Evolutionary conservation across 2,797 vertebrate genomes (phyloP).

Genomic region (Gallinago stenura): DNA sequence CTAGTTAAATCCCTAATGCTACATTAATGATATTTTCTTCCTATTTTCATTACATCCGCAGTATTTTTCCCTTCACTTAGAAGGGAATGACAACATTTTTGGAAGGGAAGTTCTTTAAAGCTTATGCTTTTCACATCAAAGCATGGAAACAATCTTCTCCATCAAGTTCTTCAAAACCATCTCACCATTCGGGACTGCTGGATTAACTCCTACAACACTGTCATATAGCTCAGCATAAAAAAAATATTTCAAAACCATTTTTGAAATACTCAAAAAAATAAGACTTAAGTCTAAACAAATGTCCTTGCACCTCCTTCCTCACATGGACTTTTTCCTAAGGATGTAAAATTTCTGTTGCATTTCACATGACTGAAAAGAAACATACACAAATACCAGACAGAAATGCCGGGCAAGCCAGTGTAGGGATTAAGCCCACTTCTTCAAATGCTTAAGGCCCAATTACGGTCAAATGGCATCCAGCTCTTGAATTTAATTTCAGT

Average conservation of each 20-base stretch:
- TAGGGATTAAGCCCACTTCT: background rate
- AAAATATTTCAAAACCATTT: background rate
- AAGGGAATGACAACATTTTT: constrained; percentile 31
- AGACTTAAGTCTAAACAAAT: background rate
- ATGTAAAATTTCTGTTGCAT: background rate
- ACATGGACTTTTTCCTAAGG: background rate
- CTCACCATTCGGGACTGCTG: background rate
- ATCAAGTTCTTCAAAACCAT: constrained; percentile 6
- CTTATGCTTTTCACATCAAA: constrained; percentile 33
- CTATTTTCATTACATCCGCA: constrained; percentile 3
- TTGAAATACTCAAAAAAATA: background rate
- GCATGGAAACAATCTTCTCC: constrained; percentile 11
- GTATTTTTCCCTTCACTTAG: constrained; percentile 37
- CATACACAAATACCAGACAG: background rate
- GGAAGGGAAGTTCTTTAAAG: constrained; percentile 47
- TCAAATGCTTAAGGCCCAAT: background rate
- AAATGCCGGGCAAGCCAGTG: background rate
- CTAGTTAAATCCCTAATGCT: constrained; percentile 50
- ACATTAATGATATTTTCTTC: constrained; percentile 23
- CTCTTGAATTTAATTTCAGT: background rate
- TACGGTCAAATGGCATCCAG: background rate
- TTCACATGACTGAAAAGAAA: background rate
- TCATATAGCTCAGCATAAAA: background rate
- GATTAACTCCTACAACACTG: background rate
- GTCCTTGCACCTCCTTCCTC: background rate